Evolutionary conservation across 2,888 invertebrate genomes (phyloP).

Genomic region (Agrotis clavis): DNA sequence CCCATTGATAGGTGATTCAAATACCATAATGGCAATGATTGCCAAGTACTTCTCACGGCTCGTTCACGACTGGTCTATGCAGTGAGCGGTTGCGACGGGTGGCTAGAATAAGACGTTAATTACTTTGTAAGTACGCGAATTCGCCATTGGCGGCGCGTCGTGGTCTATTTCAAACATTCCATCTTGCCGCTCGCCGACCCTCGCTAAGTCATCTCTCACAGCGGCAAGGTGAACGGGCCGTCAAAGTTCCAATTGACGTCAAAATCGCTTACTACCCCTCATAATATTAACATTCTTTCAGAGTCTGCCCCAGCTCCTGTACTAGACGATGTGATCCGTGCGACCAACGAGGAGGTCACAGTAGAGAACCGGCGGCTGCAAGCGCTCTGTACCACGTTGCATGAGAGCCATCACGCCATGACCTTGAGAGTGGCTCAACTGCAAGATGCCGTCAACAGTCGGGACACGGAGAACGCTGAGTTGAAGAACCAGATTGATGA

Average conservation of each 20-base stretch:
- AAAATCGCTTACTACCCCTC: not conserved
- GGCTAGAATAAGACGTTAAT: too few relatives aligned
- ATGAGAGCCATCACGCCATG: constrained; percentile 98
- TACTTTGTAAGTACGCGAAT: too few relatives aligned
- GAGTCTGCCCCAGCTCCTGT: constrained; percentile 93
- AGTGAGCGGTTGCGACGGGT: too few relatives aligned
- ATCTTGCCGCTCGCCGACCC: not conserved
- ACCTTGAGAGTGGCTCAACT: constrained; percentile 97
- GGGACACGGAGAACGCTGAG: constrained; percentile 98
- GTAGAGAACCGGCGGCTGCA: constrained; percentile 98
- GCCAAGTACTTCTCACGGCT: too few relatives aligned
- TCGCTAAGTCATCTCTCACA: not conserved
- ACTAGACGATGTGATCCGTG: constrained; percentile 95
- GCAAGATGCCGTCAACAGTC: constrained; percentile 96
- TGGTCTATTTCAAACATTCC: too few relatives aligned
- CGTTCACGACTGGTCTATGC: too few relatives aligned
- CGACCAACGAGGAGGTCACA: constrained; percentile 96
- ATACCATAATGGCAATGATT: too few relatives aligned
- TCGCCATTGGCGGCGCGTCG: too few relatives aligned
- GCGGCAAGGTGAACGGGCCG: too few relatives aligned
- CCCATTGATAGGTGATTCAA: not conserved
- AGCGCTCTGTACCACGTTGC: constrained; percentile 96
- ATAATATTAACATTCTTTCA: constrained; percentile 14
- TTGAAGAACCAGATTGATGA: constrained; percentile 99
- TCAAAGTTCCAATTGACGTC: not conserved